A percentile compares a stretch with the other conserved stretches of the same genome.
Evolutionary conservation across 1,140 invertebrate species (phyloP).

Genomic region (Caerostris extrusa): DNA sequence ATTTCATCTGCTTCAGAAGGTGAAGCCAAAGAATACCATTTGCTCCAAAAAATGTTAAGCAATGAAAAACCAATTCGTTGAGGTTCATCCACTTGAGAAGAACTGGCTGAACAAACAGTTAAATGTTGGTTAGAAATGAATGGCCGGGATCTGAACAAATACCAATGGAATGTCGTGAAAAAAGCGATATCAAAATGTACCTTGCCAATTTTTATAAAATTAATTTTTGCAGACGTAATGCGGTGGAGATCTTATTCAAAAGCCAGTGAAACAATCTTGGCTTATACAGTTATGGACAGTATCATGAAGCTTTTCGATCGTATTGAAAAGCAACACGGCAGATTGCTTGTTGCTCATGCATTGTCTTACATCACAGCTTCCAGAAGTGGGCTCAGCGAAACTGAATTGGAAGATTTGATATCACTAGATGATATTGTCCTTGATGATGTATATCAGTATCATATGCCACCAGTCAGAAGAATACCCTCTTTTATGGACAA

Average conservation of each 20-base stretch:
- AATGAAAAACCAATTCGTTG: conserved; percentile 95
- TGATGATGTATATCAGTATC: conserved; percentile 99
- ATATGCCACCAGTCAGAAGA: conserved; percentile 95
- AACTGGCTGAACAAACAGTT: conserved; percentile 95
- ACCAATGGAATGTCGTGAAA: conserved; percentile 96
- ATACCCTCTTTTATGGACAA: conserved; percentile 98
- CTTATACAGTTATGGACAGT: conserved; percentile 97
- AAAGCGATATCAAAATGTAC: conserved; percentile 96
- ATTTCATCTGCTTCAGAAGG: conserved; percentile 94
- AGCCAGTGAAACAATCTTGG: conserved; percentile 93
- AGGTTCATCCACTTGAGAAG: conserved; percentile 90
- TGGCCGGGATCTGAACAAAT: conserved; percentile 92
- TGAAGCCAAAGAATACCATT: conserved; percentile 91
- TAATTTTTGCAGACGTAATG: conserved; percentile 97
- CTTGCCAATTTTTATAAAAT: conserved; percentile 97
- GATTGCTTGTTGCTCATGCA: conserved; percentile 95
- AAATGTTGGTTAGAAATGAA: conserved; percentile 97
- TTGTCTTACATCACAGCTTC: conserved; percentile 95
- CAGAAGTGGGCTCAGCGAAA: conserved; percentile 95
- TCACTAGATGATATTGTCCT: conserved; percentile 95
- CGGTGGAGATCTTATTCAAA: conserved; percentile 98
- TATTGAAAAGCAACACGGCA: conserved; percentile 94
- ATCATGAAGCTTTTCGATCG: conserved; percentile 98
- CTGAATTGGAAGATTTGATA: conserved; percentile 96
- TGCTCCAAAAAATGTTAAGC: conserved; percentile 94